Evolutionary conservation across 2,797 vertebrate genomes (phyloP).

Genomic region (Manis crassicaudata): DNA sequence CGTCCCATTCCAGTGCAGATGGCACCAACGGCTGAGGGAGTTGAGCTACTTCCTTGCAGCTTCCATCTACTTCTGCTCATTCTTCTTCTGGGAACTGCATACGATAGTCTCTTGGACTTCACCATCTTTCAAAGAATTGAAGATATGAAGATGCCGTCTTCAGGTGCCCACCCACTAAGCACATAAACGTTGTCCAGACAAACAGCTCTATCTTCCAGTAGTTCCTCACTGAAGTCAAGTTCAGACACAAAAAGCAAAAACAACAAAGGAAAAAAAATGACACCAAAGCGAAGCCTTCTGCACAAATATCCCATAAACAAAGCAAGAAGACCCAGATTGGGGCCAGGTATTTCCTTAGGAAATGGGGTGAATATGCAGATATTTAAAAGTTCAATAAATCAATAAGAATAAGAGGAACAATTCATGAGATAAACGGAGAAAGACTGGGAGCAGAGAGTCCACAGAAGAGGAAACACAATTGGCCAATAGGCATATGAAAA

Average conservation of each 20-base stretch:
- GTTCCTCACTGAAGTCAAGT: slow-evolving; percentile 11
- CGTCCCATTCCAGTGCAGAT: accelerated
- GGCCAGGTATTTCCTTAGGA: background rate
- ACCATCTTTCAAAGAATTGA: background rate
- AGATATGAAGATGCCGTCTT: background rate
- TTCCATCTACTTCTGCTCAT: background rate
- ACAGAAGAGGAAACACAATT: background rate
- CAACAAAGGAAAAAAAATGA: background rate
- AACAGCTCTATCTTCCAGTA: background rate
- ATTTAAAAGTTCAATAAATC: background rate
- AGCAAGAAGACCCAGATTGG: background rate
- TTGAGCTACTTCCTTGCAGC: background rate
- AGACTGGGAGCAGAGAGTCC: background rate
- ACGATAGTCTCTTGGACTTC: background rate
- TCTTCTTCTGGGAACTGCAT: background rate
- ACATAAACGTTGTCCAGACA: background rate
- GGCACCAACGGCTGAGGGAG: background rate
- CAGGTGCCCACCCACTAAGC: accelerated
- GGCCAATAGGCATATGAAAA: background rate
- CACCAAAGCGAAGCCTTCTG: background rate
- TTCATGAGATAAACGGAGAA: background rate
- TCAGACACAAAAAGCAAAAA: background rate
- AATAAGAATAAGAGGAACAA: background rate
- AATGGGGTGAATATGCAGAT: background rate
- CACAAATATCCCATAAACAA: background rate